phyloP scores from a whole-genome alignment of 2,797 vertebrate genomes.

The Heliangelus exortis region DNA sequence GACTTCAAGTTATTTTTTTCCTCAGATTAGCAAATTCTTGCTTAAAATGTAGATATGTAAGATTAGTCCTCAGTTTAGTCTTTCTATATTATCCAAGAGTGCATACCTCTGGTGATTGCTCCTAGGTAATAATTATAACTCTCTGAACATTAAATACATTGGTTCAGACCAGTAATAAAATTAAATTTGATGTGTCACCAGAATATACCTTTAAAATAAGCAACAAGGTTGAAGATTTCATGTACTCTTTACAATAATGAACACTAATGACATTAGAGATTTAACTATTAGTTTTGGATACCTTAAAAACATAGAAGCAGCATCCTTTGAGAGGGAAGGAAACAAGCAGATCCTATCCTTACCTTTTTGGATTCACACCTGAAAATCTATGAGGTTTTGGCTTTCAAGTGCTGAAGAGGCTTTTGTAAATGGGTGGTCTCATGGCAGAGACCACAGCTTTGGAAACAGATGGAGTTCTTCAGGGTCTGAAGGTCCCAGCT shows the following conservation, averaged over 20 bases:
- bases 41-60: not conserved
- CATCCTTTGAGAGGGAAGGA: not conserved
- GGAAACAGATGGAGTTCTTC: not conserved
- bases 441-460: not conserved
- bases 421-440: not conserved
- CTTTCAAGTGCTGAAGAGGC: not conserved
- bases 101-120: not conserved
- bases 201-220: conserved; percentile 12
- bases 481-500: not conserved
- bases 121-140: not conserved
- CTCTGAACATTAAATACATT: not conserved
- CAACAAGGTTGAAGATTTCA: not conserved
- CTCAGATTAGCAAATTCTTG: not conserved
- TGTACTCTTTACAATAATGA: not conserved
- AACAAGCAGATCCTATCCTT: not conserved
- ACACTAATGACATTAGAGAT: not conserved
- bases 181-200: not conserved
- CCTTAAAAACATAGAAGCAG: not conserved
- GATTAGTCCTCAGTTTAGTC: not conserved
- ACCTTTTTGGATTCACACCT: not conserved
- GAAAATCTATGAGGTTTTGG: not conserved
- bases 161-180: conserved; percentile 3
- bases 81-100: not conserved
- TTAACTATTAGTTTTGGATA: not conserved
- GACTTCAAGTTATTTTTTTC: not conserved